A percentile compares a stretch with the other conserved stretches of the same genome.
Conservation (phyloP, 2,888 invertebrate genomes). For the Carcina quercana region DNA sequence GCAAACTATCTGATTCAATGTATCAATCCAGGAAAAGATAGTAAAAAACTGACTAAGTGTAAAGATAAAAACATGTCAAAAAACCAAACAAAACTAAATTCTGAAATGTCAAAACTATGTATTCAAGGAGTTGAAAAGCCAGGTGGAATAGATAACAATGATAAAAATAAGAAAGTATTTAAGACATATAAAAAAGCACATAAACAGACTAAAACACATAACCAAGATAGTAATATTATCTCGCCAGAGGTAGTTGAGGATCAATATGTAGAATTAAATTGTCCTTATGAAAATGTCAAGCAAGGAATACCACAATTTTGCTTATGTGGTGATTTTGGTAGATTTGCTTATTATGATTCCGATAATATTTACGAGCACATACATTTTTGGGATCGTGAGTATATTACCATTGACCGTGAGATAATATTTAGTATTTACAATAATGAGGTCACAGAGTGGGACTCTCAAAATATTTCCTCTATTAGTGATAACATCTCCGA, state of each 20-base stretch:
- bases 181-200: conserved; percentile 40
- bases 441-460: too few relatives aligned
- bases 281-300: conserved; percentile 10
- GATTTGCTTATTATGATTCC: conserved; percentile 30
- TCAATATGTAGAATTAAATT: conserved; percentile 2
- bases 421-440: conserved; percentile 41
- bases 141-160: conserved; percentile 30
- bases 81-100: conserved; percentile 15
- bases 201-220: conserved; percentile 15
- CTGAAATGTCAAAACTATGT: conserved; percentile 38
- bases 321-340: conserved; percentile 53
- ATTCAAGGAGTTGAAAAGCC: conserved; percentile 56
- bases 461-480: too few relatives aligned
- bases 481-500: conserved; percentile 22
- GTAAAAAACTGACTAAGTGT: conserved; percentile 3
- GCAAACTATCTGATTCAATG: conserved; percentile 26
- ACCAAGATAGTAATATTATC: conserved; percentile 1
- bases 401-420: conserved; percentile 25
- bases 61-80: conserved; percentile 3
- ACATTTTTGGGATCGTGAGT: conserved; percentile 40
- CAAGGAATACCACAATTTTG: conserved; percentile 42
- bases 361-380: conserved; percentile 42
- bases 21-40: conserved; percentile 9
- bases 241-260: background rate
- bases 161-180: conserved; percentile 8